Base-by-base conservation (phyloP, 1,140 invertebrate genomes). In the Neuroterus valhalla region DNA sequence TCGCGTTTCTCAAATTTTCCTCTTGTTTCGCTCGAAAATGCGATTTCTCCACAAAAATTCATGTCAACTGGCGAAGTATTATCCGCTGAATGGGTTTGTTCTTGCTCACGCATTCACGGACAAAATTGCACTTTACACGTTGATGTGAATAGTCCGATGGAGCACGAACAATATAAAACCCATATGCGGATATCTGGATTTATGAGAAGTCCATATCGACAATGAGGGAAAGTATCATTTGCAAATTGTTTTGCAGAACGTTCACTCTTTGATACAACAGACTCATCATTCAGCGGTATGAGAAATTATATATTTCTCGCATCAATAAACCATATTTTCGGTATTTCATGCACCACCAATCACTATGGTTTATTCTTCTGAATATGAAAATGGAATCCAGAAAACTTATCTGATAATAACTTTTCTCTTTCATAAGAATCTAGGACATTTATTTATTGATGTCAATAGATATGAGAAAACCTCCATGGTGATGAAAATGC, bases 181-280 rank as follows among this genome's bases (percentile, higher is more conserved):
- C 55, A 62, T 62, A 62, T 26, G 12, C 55, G 55, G 55, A 62
- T 31, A 23, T 62, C 23, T n/a, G 55, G 23, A 62, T 62, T 62
- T 62, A 62, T 62, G 55, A 62, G 55, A 62, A 62, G 23, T 62
- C 21, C 52, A 26, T 62, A 62, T 62, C 26, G 21, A 62, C 55
- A 62, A 62, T 62, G 55, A 62, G 55, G n/a, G 26, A 31, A 62
- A 62, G 23, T 62, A 62, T 62, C 2, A 62, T 62, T 62, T 23
- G 23, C 8, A 26, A 38, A 38, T 62, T 62, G 55, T 62, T 62
- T 62, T 12, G 23, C 23, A 23, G 3, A 62, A 62, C 31, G 26
- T 38, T 62, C 55, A n/a, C 55, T 62, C 31, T 31, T 5, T 15
- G 21, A 62, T 26, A 23, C 12, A 62, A 62, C 3, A 26, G 26